Conservation (phyloP, 2,113 vertebrate species). For the Rhegmatorhina hoffmannsi region DNA sequence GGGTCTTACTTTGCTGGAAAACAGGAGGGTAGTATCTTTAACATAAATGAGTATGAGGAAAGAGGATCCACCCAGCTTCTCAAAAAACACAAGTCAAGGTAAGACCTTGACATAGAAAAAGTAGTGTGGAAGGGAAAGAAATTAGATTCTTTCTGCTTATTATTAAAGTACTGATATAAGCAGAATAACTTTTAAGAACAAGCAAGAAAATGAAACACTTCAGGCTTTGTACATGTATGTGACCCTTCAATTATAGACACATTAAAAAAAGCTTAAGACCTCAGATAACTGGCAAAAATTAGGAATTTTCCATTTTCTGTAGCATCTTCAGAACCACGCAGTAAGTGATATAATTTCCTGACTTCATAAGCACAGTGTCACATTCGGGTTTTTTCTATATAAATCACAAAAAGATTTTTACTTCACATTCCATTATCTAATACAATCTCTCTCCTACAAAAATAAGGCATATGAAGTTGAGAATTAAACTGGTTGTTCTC, state of each 20-base stretch:
- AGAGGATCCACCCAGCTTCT: background rate
- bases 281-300: background rate
- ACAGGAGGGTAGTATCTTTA: background rate
- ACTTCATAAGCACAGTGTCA: background rate
- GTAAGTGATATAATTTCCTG: background rate
- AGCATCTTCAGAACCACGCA: background rate
- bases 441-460: background rate
- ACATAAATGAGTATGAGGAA: background rate
- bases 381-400: accelerated
- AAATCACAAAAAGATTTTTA: background rate
- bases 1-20: background rate
- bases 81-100: background rate
- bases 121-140: background rate
- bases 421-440: background rate
- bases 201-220: background rate
- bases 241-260: too few relatives aligned
- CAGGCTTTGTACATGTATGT: background rate
- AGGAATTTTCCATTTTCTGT: background rate
- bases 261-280: background rate
- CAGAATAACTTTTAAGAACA: background rate
- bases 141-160: background rate
- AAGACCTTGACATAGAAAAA: background rate
- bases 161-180: background rate
- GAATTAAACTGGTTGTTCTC: background rate
- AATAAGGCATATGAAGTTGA: background rate